phyloP scores from a whole-genome alignment of 2,113 vertebrate species.

The Lota lota region DNA sequence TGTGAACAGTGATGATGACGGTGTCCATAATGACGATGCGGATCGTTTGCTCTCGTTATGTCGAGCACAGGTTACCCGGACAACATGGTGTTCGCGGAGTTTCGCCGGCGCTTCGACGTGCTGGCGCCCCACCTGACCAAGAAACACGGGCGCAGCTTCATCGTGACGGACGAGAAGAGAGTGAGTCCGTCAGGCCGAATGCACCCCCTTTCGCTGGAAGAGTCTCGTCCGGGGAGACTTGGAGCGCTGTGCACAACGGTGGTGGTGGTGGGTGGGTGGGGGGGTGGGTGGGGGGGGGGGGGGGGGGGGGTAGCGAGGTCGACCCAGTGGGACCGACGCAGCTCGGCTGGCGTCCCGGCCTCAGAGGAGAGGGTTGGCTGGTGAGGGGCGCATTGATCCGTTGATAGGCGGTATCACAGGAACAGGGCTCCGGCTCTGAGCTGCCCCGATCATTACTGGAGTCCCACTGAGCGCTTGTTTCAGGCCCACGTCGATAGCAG shows the following conservation, averaged over 20 bases:
- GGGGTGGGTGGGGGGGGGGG: neutral
- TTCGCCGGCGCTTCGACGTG: slow-evolving; percentile 91
- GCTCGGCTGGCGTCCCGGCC: too few species aligned
- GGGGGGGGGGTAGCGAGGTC: neutral
- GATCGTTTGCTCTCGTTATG: neutral
- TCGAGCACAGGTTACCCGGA: slow-evolving; percentile 85
- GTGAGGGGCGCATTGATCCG: too few species aligned
- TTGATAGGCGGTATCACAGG: too few species aligned
- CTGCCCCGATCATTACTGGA: too few species aligned
- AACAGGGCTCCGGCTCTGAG: too few species aligned
- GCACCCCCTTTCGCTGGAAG: too few species aligned
- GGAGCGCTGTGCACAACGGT: neutral
- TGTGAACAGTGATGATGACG: too few species aligned
- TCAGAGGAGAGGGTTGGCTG: too few species aligned
- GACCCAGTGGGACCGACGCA: slow-evolving; percentile 28
- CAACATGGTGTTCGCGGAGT: slow-evolving; percentile 97
- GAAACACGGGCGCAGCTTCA: slow-evolving; percentile 95
- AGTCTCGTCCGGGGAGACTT: neutral
- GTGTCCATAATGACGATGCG: too few species aligned
- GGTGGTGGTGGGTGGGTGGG: neutral
- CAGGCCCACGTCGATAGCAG: too few species aligned
- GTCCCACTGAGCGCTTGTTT: too few species aligned
- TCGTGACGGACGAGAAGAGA: slow-evolving; percentile 91
- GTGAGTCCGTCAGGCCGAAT: slow-evolving; percentile 71
- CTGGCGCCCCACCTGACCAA: slow-evolving; percentile 95